Evolutionary conservation across 2,888 invertebrate species (phyloP).

Genomic region (Gonocerus acuteangulatus): DNA sequence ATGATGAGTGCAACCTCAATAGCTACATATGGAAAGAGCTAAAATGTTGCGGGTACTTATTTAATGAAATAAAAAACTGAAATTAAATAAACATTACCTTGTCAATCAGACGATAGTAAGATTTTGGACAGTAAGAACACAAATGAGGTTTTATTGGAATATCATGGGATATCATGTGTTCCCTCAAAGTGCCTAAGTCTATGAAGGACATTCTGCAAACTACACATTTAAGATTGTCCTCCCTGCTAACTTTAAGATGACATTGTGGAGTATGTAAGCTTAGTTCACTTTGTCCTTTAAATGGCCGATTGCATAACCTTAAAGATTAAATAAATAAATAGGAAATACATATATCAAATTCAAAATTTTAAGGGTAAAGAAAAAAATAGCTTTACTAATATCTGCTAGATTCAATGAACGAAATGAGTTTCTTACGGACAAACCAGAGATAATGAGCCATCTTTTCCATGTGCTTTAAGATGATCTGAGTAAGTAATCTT

Average conservation of each 20-base stretch:
- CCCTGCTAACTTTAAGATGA: not conserved
- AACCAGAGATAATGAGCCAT: slow-evolving; percentile 8
- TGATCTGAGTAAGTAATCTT: slow-evolving; percentile 9
- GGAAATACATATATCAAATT: not conserved
- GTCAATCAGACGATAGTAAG: slow-evolving; percentile 20
- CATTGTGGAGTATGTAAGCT: slow-evolving; percentile 12
- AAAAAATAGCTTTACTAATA: no score
- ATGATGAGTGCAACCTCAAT: no score
- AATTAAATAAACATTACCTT: no score
- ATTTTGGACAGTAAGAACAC: slow-evolving; percentile 14
- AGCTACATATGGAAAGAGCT: no score
- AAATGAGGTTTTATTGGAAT: slow-evolving; percentile 11
- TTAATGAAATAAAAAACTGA: no score
- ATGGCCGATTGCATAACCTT: slow-evolving; percentile 20
- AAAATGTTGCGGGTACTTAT: no score
- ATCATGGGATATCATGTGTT: slow-evolving; percentile 11
- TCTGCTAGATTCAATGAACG: no score
- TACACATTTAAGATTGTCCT: not conserved
- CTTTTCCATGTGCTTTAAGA: slow-evolving; percentile 12
- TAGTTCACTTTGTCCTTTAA: slow-evolving; percentile 14
- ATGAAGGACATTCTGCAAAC: not conserved
- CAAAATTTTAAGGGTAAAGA: no score
- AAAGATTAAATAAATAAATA: not conserved
- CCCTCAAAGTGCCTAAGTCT: slow-evolving; percentile 9
- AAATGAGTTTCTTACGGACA: slow-evolving; percentile 8